These are phyloP conservation scores for Thamnophis sirtalis DNA, from an alignment of 2,113 vertebrate species.

Conservation along the genomic window DNA sequence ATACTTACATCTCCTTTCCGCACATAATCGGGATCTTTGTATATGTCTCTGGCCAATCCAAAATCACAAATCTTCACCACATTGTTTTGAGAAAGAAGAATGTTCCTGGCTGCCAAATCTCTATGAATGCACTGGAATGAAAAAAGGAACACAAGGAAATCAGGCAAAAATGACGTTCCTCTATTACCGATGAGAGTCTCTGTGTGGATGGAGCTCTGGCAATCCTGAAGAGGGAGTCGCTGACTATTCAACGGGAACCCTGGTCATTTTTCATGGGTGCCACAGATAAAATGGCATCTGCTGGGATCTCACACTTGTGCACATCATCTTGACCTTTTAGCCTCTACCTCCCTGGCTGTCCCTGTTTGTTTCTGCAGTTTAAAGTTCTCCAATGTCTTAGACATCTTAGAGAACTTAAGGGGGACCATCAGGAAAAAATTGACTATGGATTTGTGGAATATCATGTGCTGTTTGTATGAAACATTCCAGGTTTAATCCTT, in stretches of 20 bases:
- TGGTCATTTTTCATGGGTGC: not conserved
- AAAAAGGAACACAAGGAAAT: not conserved
- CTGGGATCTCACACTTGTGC: not conserved
- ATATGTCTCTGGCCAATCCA: conserved; percentile 88
- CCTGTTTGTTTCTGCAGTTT: not conserved
- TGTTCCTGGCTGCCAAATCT: conserved; percentile 89
- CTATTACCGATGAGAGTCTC: too few species aligned
- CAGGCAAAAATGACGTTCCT: rapidly evolving
- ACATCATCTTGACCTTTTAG: not conserved
- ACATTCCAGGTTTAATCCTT: not conserved
- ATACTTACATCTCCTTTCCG: conserved; percentile 91
- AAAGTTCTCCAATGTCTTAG: not conserved
- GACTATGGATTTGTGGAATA: not conserved
- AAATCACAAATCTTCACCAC: conserved; percentile 97
- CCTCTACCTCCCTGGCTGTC: not conserved
- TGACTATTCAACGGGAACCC: not conserved
- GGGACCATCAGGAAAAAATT: not conserved
- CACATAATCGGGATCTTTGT: conserved; percentile 92
- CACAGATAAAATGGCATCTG: not conserved
- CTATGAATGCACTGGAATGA: conserved; percentile 85
- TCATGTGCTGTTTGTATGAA: not conserved
- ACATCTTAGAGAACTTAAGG: not conserved
- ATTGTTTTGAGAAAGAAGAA: conserved; percentile 90
- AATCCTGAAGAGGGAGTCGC: not conserved
- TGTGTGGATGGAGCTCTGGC: not conserved